Evolutionary conservation across 2,888 invertebrate genomes (phyloP), one percentile per base, ranked within the genome.

Genomic region (Branchellion lobata): DNA sequence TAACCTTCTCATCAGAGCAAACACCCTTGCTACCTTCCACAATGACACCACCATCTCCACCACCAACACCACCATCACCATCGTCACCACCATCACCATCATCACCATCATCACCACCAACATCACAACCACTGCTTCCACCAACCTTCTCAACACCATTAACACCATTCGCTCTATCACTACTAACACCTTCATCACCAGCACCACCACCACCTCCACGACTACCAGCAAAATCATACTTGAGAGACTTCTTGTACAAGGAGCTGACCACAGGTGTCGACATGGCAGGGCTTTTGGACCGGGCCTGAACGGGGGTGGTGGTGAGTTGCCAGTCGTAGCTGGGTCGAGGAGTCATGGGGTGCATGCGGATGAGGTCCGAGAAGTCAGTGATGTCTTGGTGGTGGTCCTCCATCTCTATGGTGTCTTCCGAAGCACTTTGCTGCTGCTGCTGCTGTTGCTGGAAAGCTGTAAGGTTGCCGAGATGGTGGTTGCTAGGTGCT

Each of bases 351-450:
- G 77, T 77, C 77, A 77, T 77, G n/a, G 81, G 81, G 33, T 79
- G 79, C 61, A 81, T 79, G n/a, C 81, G 81, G 36, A 81, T 81
- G 24, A 81, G 76, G 68, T 81, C 81, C 0, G 81, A 79, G 57
- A 81, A 81, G 40, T 81, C 81, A 18, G 73, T 81, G 14, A 81
- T 74, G 36, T 79, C 79, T 11, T 71, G 53, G 57, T 31, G 65
- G 14, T 78, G 33, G 53, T 80, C 80, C 79, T 18, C 61, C 21
- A 18, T 24, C 8, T 47, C 47, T 24, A 18, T 47, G 47, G 11
- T 14, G 8, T 8, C 47, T 18, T 47, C 47, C 18, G 8, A 8
- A 8, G 18, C 47, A 8, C 47, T 18, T 18, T 47, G 47, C 11
- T 47, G 47, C 47, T 47, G 11, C 47, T 47, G 8, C 18, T 47